A percentile compares a stretch with the other conserved stretches of the same genome.
Evolutionary conservation across 2,797 vertebrate genomes (phyloP).

Genomic region (Characodon lateralis): DNA sequence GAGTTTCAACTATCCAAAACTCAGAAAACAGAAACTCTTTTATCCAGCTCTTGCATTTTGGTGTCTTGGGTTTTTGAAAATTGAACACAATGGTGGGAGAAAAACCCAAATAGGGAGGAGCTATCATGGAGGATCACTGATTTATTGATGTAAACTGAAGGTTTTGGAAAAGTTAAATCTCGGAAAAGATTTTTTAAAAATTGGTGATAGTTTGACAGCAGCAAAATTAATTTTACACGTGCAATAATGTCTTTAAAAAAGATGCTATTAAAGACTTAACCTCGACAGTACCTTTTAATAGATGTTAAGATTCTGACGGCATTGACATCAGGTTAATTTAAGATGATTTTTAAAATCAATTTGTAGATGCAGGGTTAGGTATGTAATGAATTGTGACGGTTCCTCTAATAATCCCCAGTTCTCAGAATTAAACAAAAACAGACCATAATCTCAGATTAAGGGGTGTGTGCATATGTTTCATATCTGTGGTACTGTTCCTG

Average conservation of each 20-base stretch:
- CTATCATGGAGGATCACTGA: neutral
- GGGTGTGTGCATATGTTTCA: too few relatives aligned
- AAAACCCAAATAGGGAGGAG: neutral
- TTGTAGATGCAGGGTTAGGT: too few relatives aligned
- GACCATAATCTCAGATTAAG: too few relatives aligned
- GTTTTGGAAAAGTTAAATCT: neutral
- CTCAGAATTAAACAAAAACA: too few relatives aligned
- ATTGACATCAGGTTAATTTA: neutral
- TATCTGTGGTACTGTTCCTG: too few relatives aligned
- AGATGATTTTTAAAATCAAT: too few relatives aligned
- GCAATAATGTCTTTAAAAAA: too few relatives aligned
- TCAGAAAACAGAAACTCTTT: constrained; percentile 18
- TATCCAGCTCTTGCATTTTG: constrained; percentile 1
- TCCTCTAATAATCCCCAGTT: too few relatives aligned
- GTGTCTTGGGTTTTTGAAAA: constrained; percentile 15
- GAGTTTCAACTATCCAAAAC: constrained; percentile 8
- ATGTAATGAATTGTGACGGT: too few relatives aligned
- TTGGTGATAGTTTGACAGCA: neutral
- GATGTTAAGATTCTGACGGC: neutral
- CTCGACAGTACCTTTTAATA: too few relatives aligned
- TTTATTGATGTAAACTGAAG: neutral
- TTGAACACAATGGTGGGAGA: constrained; percentile 15
- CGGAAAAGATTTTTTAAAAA: neutral
- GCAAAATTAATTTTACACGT: neutral
- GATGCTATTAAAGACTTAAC: too few relatives aligned